A percentile compares a stretch with the other conserved stretches of the same genome.
Evolutionary conservation across 2,797 vertebrate species (phyloP).

Genomic region (Saxicola maurus): DNA sequence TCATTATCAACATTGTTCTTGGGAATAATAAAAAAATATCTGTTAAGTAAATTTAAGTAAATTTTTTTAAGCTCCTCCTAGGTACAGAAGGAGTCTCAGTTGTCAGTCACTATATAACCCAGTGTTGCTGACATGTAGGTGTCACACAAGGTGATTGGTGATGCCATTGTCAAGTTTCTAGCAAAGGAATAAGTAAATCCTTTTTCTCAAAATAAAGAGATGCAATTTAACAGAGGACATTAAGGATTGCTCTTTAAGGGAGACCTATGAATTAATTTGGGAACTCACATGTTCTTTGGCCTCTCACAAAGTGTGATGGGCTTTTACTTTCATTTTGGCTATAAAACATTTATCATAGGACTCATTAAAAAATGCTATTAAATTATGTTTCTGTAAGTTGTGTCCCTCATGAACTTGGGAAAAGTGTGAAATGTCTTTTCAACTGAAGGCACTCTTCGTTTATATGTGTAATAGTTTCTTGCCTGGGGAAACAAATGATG

Average conservation of each 20-base stretch:
- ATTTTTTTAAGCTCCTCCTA: slow-evolving; percentile 38
- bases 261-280: slow-evolving; percentile 21
- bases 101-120: slow-evolving; percentile 27
- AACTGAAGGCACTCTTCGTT: slow-evolving; percentile 8
- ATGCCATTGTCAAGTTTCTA: slow-evolving; percentile 47
- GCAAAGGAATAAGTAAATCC: slow-evolving; percentile 43
- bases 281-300: background rate
- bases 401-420: background rate
- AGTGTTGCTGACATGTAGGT: background rate
- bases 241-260: slow-evolving; percentile 31
- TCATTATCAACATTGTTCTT: slow-evolving; percentile 49
- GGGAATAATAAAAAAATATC: slow-evolving; percentile 32
- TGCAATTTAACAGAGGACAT: slow-evolving; percentile 41
- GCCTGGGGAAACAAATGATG: slow-evolving; percentile 29
- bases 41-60: slow-evolving; percentile 44
- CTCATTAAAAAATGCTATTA: slow-evolving; percentile 29
- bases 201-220: slow-evolving; percentile 57
- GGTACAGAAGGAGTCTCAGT: background rate
- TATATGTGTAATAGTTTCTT: slow-evolving; percentile 7
- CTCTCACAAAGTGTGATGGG: background rate
- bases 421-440: slow-evolving; percentile 33
- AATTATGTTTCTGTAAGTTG: slow-evolving; percentile 13
- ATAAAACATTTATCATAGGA: slow-evolving; percentile 21
- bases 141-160: slow-evolving; percentile 55
- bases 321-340: slow-evolving; percentile 4